Percentiles rank a stretch among this genome's conserved stretches.
These are phyloP conservation scores for Machaerirhynchus nigripectus DNA, from an alignment of 2,113 vertebrate species.

Conservation along the genomic window DNA sequence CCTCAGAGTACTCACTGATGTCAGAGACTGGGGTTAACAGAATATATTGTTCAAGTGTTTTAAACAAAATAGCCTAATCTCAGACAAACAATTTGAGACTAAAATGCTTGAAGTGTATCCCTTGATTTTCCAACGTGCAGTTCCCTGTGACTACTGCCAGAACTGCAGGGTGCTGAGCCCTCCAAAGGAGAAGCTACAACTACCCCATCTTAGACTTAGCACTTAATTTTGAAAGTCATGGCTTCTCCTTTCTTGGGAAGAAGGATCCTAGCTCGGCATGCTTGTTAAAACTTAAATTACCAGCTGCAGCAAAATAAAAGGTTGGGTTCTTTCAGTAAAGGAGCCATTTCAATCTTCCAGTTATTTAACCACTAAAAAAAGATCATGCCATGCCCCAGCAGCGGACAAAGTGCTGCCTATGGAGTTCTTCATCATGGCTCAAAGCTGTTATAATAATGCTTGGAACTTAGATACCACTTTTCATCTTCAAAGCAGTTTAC, in stretches of 20 bases:
- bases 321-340: constrained; percentile 2
- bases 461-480: constrained; percentile 66
- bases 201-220: neutral
- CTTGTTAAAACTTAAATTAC: constrained; percentile 59
- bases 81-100: constrained; percentile 18
- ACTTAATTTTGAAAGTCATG: neutral
- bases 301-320: constrained; percentile 48
- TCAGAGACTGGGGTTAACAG: neutral
- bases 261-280: neutral
- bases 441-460: constrained; percentile 64
- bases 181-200: neutral
- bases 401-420: constrained; percentile 61
- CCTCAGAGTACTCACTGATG: neutral
- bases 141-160: neutral
- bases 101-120: neutral
- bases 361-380: constrained; percentile 62
- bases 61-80: constrained; percentile 11
- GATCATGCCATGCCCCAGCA: constrained; percentile 28
- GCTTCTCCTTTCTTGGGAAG: constrained; percentile 11
- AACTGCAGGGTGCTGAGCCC: neutral
- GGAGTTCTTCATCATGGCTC: constrained; percentile 57
- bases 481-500: constrained; percentile 72
- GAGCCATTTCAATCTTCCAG: constrained; percentile 47
- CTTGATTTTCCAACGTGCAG: neutral
- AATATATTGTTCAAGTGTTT: neutral